phyloP scores from a whole-genome alignment of 2,888 invertebrate species.

The Sminthurides aquaticus region DNA sequence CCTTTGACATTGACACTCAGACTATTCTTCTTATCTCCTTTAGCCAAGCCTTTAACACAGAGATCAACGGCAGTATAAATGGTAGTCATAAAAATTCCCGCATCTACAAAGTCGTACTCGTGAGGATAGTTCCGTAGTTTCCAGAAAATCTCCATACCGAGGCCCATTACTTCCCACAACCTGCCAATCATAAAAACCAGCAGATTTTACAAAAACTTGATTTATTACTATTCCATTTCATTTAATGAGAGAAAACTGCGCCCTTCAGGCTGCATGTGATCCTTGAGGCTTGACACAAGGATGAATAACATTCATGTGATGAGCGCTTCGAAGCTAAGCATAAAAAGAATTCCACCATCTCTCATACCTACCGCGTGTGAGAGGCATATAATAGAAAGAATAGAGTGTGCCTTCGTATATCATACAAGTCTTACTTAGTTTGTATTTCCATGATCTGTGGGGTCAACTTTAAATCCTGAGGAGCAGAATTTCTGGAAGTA shows the following conservation, averaged over 20 bases:
- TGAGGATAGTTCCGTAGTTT: slow-evolving; percentile 23
- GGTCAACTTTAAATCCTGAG: slow-evolving; percentile 26
- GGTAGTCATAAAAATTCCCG: slow-evolving; percentile 25
- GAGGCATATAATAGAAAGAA: too few relatives aligned
- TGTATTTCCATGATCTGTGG: slow-evolving; percentile 38
- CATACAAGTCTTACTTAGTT: slow-evolving; percentile 38
- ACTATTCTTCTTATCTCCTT: slow-evolving; percentile 28
- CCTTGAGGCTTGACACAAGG: too few relatives aligned
- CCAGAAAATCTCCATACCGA: slow-evolving; percentile 32
- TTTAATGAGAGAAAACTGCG: too few relatives aligned
- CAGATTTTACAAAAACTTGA: slow-evolving; percentile 2
- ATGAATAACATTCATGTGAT: too few relatives aligned
- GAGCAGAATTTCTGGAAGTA: slow-evolving; percentile 17
- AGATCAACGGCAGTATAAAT: slow-evolving; percentile 31
- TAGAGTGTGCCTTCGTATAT: too few relatives aligned
- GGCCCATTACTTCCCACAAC: slow-evolving; percentile 35
- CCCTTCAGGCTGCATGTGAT: too few relatives aligned
- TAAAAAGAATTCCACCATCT: too few relatives aligned
- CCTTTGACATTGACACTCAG: slow-evolving; percentile 14
- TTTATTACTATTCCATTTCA: background rate
- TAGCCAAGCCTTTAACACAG: slow-evolving; percentile 29
- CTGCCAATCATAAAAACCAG: slow-evolving; percentile 19
- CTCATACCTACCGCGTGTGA: too few relatives aligned
- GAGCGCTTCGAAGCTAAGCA: too few relatives aligned
- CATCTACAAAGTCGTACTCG: slow-evolving; percentile 29